A percentile compares a stretch with the other conserved stretches of the same genome.
phyloP scores from a whole-genome alignment of 2,113 vertebrate species.

The Petrocephalus zakoni region DNA sequence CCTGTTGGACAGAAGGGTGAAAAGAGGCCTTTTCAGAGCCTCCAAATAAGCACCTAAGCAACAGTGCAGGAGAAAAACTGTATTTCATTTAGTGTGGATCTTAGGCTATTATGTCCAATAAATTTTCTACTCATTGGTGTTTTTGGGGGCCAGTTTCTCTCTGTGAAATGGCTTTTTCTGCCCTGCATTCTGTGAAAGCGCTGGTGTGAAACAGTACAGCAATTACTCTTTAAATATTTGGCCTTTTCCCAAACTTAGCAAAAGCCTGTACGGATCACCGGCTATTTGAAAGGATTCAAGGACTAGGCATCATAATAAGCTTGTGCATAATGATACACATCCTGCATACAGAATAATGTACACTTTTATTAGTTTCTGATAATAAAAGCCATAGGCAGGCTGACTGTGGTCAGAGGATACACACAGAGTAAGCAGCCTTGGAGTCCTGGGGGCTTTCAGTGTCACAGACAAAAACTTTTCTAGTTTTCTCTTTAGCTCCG shows the following conservation, averaged over 20 bases:
- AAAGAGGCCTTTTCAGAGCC: background rate
- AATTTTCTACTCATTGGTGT: background rate
- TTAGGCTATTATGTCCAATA: background rate
- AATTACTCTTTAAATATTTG: background rate
- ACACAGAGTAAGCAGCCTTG: conserved; percentile 78
- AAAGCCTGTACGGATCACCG: background rate
- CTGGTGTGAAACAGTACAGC: background rate
- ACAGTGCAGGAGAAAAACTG: conserved; percentile 15
- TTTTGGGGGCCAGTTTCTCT: background rate
- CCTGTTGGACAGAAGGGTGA: background rate
- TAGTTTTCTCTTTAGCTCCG: conserved; percentile 73
- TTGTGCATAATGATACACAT: background rate
- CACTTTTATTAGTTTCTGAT: background rate
- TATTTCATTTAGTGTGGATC: background rate
- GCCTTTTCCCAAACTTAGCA: background rate
- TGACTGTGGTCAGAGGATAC: conserved; percentile 75
- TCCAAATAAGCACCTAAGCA: background rate
- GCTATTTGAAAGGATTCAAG: background rate
- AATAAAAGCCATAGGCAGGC: background rate
- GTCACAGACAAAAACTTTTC: conserved; percentile 72
- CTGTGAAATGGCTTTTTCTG: background rate
- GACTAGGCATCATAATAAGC: background rate
- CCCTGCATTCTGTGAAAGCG: background rate
- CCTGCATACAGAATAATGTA: background rate
- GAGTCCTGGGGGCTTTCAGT: conserved; percentile 69